phyloP scores from a whole-genome alignment of 2,797 vertebrate genomes.

The Mormyrops boulengeri region DNA sequence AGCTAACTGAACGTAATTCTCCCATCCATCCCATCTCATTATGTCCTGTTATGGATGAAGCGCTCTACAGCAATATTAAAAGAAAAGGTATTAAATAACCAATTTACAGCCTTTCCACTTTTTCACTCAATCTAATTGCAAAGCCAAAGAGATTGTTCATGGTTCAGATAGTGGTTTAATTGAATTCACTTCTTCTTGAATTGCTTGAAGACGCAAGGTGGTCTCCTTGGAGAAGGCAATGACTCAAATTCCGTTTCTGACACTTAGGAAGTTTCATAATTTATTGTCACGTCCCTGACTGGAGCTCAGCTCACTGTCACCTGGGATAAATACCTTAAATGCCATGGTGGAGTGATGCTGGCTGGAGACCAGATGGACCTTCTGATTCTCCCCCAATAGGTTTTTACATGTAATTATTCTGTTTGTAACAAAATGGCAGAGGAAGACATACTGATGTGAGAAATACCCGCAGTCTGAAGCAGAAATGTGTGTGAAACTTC shows the following conservation, averaged over 20 bases:
- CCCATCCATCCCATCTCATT: slow-evolving; percentile 16
- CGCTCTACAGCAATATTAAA: slow-evolving; percentile 7
- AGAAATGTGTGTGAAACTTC: neutral
- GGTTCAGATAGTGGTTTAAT: neutral
- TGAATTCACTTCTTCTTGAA: neutral
- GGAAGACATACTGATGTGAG: neutral
- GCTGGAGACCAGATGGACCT: neutral
- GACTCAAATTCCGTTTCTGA: neutral
- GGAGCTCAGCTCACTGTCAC: neutral
- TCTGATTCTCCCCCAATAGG: neutral
- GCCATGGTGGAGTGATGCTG: neutral
- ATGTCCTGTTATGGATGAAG: slow-evolving; percentile 14
- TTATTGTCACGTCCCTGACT: neutral
- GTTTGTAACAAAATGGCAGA: neutral
- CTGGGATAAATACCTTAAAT: neutral
- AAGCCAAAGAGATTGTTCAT: slow-evolving; percentile 9
- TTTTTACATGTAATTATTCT: neutral
- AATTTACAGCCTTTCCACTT: slow-evolving; percentile 10
- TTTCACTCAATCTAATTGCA: slow-evolving; percentile 17
- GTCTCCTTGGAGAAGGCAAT: neutral
- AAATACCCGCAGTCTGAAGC: neutral
- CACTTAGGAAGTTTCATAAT: neutral
- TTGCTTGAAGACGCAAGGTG: neutral
- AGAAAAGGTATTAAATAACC: slow-evolving; percentile 23
- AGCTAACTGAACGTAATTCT: slow-evolving; percentile 33